These are phyloP conservation scores for Cygnus atratus DNA, from an alignment of 2,113 vertebrate species.

Conservation along the genomic window DNA sequence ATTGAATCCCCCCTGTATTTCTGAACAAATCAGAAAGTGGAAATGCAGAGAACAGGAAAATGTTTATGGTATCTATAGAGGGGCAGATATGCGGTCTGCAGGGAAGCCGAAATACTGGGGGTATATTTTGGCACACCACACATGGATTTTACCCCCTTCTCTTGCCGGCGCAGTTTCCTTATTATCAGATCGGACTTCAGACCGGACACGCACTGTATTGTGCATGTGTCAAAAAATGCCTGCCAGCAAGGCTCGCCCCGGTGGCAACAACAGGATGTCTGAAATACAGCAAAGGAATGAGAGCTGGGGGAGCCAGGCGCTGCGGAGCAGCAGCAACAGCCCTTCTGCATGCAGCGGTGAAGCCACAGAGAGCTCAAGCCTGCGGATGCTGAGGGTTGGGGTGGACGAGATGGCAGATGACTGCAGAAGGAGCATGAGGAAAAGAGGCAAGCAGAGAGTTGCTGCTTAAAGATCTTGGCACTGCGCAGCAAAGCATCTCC, in stretches of 20 bases:
- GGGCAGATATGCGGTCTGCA: background rate
- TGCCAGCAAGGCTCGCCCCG: background rate
- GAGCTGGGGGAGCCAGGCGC: background rate
- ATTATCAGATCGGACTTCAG: background rate
- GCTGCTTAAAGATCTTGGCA: background rate
- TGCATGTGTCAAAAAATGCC: constrained; percentile 26
- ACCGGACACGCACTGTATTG: constrained; percentile 13
- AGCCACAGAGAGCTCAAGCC: constrained; percentile 4
- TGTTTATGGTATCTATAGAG: constrained; percentile 17
- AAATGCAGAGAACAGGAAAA: constrained; percentile 55
- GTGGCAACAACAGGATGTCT: constrained; percentile 47
- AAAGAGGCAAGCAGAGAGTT: background rate
- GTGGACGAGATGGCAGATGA: background rate
- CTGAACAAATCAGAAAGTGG: constrained; percentile 51
- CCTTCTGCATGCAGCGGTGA: background rate
- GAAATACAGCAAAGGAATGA: constrained; percentile 24
- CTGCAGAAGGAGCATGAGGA: fast-evolving
- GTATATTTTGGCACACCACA: constrained; percentile 42
- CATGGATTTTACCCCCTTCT: constrained; percentile 6
- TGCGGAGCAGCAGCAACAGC: background rate
- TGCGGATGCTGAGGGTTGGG: background rate
- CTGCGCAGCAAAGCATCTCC: background rate
- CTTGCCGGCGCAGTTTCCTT: background rate
- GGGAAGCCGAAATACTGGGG: constrained; percentile 28
- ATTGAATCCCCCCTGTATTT: constrained; percentile 47